These are phyloP conservation scores for Folsomia manolachei DNA, from an alignment of 2,888 invertebrate genomes.

Conservation along the genomic window DNA sequence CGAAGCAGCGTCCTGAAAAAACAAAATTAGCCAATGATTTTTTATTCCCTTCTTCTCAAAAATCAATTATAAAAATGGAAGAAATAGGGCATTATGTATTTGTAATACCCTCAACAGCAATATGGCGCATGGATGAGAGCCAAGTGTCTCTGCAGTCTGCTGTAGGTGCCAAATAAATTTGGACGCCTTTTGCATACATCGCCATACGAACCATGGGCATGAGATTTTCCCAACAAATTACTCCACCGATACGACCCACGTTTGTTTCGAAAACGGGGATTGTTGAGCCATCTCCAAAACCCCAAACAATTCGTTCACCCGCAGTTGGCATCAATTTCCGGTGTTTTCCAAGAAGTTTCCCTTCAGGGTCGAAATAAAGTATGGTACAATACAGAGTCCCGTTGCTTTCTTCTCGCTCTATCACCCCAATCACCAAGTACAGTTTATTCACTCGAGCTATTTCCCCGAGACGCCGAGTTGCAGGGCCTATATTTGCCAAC, in stretches of 20 bases:
- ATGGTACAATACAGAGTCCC: conserved; percentile 38
- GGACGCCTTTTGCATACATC: conserved; percentile 41
- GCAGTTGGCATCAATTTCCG: conserved; percentile 40
- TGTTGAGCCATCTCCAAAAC: conserved; percentile 39
- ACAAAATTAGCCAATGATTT: too few species aligned
- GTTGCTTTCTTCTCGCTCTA: conserved; percentile 28
- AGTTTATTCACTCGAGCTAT: conserved; percentile 30
- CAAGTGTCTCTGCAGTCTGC: conserved; percentile 37
- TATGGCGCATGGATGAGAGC: conserved; percentile 37
- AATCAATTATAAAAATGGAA: too few species aligned
- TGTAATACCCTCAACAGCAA: conserved; percentile 42
- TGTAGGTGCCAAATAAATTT: conserved; percentile 41
- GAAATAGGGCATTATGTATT: too few species aligned
- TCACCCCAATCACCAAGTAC: conserved; percentile 37
- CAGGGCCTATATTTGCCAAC: conserved; percentile 24
- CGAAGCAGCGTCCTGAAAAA: conserved; percentile 43
- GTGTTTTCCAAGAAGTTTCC: conserved; percentile 34
- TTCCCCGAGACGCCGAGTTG: conserved; percentile 22
- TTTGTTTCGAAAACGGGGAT: conserved; percentile 28
- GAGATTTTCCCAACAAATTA: conserved; percentile 43
- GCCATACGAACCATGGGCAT: conserved; percentile 36
- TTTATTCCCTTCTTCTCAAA: too few species aligned
- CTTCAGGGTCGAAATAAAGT: conserved; percentile 30
- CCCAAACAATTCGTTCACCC: conserved; percentile 36
- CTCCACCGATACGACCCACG: conserved; percentile 37